Conservation (phyloP, 2,113 vertebrate genomes). For the Mastomys natalensis region DNA sequence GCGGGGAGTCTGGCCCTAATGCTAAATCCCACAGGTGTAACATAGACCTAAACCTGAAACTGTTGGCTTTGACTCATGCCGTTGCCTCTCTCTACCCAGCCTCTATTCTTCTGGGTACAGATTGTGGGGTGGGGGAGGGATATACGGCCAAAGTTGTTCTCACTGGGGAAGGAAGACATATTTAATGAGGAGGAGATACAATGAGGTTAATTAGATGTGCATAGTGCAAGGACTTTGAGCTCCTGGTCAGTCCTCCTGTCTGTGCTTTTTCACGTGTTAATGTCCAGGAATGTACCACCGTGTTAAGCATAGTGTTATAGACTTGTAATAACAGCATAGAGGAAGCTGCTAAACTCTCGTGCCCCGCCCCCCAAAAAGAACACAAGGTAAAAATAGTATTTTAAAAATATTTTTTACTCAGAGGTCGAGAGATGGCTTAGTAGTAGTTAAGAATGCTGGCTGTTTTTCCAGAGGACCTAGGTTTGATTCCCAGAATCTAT, state of each 20-base stretch:
- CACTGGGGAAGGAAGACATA: neutral
- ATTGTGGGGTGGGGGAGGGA: too few species aligned
- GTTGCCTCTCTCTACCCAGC: too few species aligned
- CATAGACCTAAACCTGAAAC: neutral
- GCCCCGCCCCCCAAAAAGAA: neutral
- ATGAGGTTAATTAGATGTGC: neutral
- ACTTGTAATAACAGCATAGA: neutral
- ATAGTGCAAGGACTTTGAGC: too few species aligned
- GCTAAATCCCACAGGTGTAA: neutral
- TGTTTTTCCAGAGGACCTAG: neutral
- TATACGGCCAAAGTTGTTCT: neutral
- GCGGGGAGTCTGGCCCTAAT: neutral
- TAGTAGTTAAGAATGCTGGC: neutral
- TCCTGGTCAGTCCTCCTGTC: neutral
- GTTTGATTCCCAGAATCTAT: neutral
- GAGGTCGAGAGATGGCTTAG: neutral
- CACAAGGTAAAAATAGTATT: neutral
- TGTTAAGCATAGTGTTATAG: neutral
- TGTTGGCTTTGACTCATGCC: neutral
- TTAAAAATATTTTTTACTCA: neutral
- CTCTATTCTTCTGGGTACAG: neutral
- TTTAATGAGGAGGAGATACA: neutral
- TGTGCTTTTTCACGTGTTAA: neutral
- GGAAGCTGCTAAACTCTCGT: neutral
- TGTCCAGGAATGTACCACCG: neutral